These are phyloP conservation scores for Diabrotica undecimpunctata DNA, from an alignment of 1,140 invertebrate species.

Conservation along the genomic window DNA sequence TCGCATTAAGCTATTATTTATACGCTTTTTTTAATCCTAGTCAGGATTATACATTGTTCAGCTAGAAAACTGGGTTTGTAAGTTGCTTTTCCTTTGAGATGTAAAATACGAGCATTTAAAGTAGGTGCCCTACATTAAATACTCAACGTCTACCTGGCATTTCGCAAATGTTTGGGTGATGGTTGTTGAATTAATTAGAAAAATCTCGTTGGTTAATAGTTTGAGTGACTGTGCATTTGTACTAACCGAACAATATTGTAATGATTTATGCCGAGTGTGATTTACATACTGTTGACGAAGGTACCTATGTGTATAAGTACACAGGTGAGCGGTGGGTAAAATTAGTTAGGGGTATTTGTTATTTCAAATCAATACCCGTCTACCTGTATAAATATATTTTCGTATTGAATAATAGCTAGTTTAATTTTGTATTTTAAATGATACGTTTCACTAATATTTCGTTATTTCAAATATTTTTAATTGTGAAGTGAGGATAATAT, in stretches of 20 bases:
- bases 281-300: not conserved
- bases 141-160: slow-evolving; percentile 24
- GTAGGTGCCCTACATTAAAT: slow-evolving; percentile 24
- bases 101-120: slow-evolving; percentile 24
- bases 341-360: not conserved
- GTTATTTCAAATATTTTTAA: too few relatives aligned
- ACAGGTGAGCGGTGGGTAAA: slow-evolving; percentile 3
- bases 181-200: slow-evolving; percentile 21
- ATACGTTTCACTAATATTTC: too few relatives aligned
- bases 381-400: not conserved
- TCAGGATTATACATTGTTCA: slow-evolving; percentile 25
- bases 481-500: too few relatives aligned
- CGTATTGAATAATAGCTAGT: too few relatives aligned
- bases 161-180: slow-evolving; percentile 22
- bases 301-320: not conserved
- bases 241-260: slow-evolving; percentile 1
- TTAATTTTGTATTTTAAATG: too few relatives aligned
- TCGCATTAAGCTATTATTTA: slow-evolving; percentile 27
- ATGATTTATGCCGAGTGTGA: not conserved
- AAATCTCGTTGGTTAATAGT: slow-evolving; percentile 4
- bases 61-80: slow-evolving; percentile 18
- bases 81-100: slow-evolving; percentile 23
- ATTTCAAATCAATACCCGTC: not conserved
- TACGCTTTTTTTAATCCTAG: slow-evolving; percentile 24
- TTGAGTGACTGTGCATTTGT: slow-evolving; percentile 20